Evolutionary conservation across 1,140 invertebrate genomes (phyloP), one percentile per base, ranked within the genome.

Genomic region (Ceratina japonica): DNA sequence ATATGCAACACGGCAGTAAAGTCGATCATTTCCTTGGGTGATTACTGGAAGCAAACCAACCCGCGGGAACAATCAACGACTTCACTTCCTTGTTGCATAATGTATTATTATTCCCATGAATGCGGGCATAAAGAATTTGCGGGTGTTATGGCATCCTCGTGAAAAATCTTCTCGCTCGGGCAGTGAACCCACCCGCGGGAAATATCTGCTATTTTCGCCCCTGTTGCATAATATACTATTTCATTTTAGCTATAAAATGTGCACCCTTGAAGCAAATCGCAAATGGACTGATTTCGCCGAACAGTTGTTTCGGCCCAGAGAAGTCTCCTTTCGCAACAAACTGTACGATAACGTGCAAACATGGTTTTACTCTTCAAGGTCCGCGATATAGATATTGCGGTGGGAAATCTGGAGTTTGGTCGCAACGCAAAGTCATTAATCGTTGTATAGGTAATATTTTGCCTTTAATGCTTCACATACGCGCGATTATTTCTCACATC

Each of bases 361-460:
- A 92, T 15, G 95, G 95, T 18, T 95, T 94, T 83, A 85, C 90
- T 59, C 80, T 95, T 0, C 84, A 89, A 52, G 95, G 95, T 0
- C 92, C 94, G 13, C 65, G 76, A 18, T 86, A 77, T 13, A 91
- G 92, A 83, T 87, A 82, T 4, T 95, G 94, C 74, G 87, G 83
- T 16, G 93, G 92, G 69, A 91, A 75, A 75, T 90, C 80, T 84
- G 94, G 91, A 10, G 86, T 86, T 75, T 95, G 94, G 93, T 92
- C 89, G 73, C 89, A 90, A 75, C 91, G 90, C 51, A 89, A 90
- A 37, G 90, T 87, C 31, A 79, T 90, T 22, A 93, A 90, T 61
- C 87, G 82, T 70, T 95, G 94, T 83, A 84, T 92, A 78, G 94
- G 94, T 94, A 85, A 27, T 4, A 16, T 44, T 8, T 44, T 44